These are phyloP conservation scores for Acheta domesticus DNA, from an alignment of 2,888 invertebrate species.

Conservation along the genomic window DNA sequence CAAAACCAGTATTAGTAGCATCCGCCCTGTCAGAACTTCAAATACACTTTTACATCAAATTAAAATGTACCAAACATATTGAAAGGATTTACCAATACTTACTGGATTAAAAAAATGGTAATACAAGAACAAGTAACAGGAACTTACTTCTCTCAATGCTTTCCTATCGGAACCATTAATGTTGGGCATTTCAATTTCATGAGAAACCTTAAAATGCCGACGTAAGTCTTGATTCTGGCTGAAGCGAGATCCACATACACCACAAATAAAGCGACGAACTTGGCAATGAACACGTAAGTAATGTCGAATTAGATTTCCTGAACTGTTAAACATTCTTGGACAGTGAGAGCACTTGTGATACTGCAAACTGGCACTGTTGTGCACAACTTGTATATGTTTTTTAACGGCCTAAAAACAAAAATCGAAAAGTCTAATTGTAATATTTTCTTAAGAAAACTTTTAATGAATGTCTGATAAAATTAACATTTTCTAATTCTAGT, in stretches of 20 bases:
- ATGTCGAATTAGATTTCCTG: conserved; percentile 37
- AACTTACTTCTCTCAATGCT: conserved; percentile 32
- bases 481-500: too few species aligned
- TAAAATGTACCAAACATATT: too few species aligned
- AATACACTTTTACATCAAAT: too few species aligned
- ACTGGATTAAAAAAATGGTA: background rate
- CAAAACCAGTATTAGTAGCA: too few species aligned
- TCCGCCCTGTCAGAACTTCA: too few species aligned
- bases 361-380: conserved; percentile 22
- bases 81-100: background rate
- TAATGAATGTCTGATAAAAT: background rate
- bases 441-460: background rate
- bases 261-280: conserved; percentile 37
- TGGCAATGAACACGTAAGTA: conserved; percentile 34
- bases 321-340: conserved; percentile 28
- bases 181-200: conserved; percentile 33
- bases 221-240: conserved; percentile 37
- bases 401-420: conserved; percentile 32
- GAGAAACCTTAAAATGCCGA: conserved; percentile 34
- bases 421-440: background rate
- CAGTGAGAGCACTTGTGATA: conserved; percentile 32
- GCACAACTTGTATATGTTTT: conserved; percentile 32
- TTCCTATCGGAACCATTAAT: conserved; percentile 33
- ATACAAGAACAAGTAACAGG: background rate
- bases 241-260: conserved; percentile 35